Evolutionary conservation across 2,888 invertebrate genomes (phyloP), one percentile per base, ranked within the genome.

Genomic region (Drosophila heteroneura): DNA sequence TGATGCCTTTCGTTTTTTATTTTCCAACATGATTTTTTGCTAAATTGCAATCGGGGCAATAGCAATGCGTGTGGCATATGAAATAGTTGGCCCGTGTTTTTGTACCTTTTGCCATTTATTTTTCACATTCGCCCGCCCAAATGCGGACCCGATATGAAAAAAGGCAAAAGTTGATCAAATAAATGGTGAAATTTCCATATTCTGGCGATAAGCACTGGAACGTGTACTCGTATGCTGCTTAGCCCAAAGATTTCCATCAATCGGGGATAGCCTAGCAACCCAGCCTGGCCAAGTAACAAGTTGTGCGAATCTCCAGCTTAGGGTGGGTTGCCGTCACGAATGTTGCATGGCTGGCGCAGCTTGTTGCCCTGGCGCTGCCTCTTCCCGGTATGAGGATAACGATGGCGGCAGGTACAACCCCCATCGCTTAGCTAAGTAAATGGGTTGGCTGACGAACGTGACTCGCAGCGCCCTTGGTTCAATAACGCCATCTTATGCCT

Each of bases 121-220:
- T 78, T 71, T 49, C 70, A 75, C 79, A 80, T 71, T 60, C 53
- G 28, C 56, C 32, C n/a, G 53, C 49, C 62, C 62, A 62, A 65
- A 51, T 75, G 62, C 37, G 33, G 66, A 39, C 49, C 70, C 76
- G 69, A 90, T 90, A 86, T 90, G n/a, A 79, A 83, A 89, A 91
- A 90, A 83, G 75, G 75, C 76, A 85, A 81, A 87, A 91, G 79
- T 91, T 90, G 91, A 89, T 86, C 85, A 89, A 89, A 91, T 83
- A 84, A 89, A 87, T 91, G 76, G 67, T 75, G 61, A 89, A 90
- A 89, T 89, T 91, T 89, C 89, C 91, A 91, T 89, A 89, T 90
- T 81, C 74, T 60, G 61, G 44, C 91, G 75, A 90, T 89, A 90
- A 91, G 83, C 78, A 65, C 47, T 32, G 68, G 75, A 75, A 90